Evolutionary conservation across 2,113 vertebrate species (phyloP).

Genomic region (Xenopus borealis): DNA sequence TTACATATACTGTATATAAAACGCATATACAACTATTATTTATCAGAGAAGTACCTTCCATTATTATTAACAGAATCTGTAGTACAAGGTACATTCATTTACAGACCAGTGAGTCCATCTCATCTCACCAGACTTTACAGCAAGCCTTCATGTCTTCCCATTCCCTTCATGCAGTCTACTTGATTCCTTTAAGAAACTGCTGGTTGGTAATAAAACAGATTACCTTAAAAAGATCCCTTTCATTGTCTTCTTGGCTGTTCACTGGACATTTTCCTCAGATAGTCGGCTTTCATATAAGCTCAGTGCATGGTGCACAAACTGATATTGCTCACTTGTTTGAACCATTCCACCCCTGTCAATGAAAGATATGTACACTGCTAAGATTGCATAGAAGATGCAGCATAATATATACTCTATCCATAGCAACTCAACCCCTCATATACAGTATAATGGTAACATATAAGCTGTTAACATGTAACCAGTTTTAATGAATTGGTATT

Average conservation of each 20-base stretch:
- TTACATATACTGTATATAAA: conserved; percentile 46
- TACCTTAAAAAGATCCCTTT: conserved; percentile 57
- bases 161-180: conserved; percentile 48
- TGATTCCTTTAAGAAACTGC: conserved; percentile 61
- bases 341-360: conserved; percentile 91
- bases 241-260: conserved; percentile 53
- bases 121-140: conserved; percentile 39
- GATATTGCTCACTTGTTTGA: conserved; percentile 96
- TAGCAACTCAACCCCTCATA: too few relatives aligned
- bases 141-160: conserved; percentile 51
- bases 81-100: conserved; percentile 63
- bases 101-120: conserved; percentile 55
- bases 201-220: conserved; percentile 62
- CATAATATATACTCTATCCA: too few relatives aligned
- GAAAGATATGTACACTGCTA: conserved; percentile 22
- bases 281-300: conserved; percentile 83
- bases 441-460: too few relatives aligned
- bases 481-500: too few relatives aligned
- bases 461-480: too few relatives aligned
- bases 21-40: conserved; percentile 48
- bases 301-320: conserved; percentile 93
- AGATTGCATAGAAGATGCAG: not conserved
- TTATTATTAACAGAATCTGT: conserved; percentile 51
- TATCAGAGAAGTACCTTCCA: conserved; percentile 56
- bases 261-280: conserved; percentile 75